phyloP scores from a whole-genome alignment of 2,113 vertebrate genomes.

The Podarcis raffonei region DNA sequence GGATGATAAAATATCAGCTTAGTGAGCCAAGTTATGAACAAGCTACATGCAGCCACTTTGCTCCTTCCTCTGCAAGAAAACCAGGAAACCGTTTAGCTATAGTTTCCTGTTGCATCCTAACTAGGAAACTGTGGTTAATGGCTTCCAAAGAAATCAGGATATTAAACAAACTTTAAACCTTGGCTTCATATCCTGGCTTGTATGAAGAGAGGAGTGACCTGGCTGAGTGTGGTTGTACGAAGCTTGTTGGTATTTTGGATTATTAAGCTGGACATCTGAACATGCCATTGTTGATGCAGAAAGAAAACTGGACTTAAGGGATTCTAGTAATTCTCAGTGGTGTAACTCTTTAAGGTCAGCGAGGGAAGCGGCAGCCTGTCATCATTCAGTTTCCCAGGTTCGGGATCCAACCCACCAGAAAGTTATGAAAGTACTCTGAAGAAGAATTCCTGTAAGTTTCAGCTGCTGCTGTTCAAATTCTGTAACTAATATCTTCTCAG shows the following conservation, averaged over 20 bases:
- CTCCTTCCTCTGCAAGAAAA: neutral
- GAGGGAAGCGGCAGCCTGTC: slow-evolving; percentile 80
- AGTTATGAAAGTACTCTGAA: slow-evolving; percentile 73
- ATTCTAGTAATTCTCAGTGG: slow-evolving; percentile 22
- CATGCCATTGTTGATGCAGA: neutral
- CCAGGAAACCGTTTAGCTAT: neutral
- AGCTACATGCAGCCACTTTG: neutral
- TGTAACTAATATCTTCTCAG: neutral
- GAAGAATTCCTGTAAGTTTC: slow-evolving; percentile 81
- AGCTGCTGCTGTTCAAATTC: slow-evolving; percentile 16
- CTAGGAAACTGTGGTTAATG: neutral
- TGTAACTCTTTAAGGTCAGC: slow-evolving; percentile 77
- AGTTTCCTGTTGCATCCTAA: neutral
- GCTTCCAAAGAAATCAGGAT: neutral
- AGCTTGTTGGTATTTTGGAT: neutral
- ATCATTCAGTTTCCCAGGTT: slow-evolving; percentile 72
- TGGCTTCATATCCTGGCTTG: neutral
- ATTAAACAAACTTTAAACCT: neutral
- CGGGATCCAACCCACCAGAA: slow-evolving; percentile 71
- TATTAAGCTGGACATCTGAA: neutral
- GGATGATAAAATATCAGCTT: neutral
- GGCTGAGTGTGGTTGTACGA: neutral
- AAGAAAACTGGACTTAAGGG: neutral
- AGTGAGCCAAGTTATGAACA: neutral
- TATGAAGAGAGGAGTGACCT: neutral